Conservation (phyloP, 2,888 invertebrate genomes). For the Pyrgus malvae region DNA sequence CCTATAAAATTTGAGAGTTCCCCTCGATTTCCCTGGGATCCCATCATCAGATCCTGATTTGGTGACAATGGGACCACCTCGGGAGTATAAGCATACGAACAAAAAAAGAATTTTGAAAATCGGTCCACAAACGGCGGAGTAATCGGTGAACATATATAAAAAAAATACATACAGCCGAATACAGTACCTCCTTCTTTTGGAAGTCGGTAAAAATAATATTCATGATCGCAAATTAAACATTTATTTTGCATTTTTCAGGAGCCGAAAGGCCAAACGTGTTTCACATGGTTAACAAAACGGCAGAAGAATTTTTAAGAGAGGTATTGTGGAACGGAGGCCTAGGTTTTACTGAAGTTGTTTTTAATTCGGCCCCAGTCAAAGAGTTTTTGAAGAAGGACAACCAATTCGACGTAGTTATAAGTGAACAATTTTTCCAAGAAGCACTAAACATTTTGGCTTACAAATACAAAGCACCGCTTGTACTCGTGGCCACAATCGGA, state of each 20-base stretch:
- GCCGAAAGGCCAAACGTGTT: constrained; percentile 65
- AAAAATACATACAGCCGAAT: too few relatives aligned
- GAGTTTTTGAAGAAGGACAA: constrained; percentile 55
- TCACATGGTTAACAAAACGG: constrained; percentile 57
- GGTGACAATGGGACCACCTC: too few relatives aligned
- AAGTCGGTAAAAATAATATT: too few relatives aligned
- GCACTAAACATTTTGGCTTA: constrained; percentile 66
- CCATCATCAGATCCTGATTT: too few relatives aligned
- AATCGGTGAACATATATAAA: too few relatives aligned
- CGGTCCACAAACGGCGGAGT: too few relatives aligned
- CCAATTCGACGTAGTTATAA: constrained; percentile 69
- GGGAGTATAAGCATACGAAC: too few relatives aligned
- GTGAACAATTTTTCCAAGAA: constrained; percentile 76
- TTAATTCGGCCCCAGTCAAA: constrained; percentile 58
- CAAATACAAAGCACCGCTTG: constrained; percentile 68
- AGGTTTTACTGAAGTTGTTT: constrained; percentile 56
- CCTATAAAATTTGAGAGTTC: too few relatives aligned
- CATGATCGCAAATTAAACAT: background rate
- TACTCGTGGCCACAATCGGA: constrained; percentile 63
- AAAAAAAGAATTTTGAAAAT: too few relatives aligned
- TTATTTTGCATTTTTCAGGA: constrained; percentile 51
- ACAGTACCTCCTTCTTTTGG: too few relatives aligned
- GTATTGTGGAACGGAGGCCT: constrained; percentile 63
- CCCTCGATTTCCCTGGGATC: too few relatives aligned
- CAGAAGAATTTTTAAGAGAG: constrained; percentile 57